Conservation (phyloP, 2,797 vertebrate genomes). For the Antennarius maculatus region DNA sequence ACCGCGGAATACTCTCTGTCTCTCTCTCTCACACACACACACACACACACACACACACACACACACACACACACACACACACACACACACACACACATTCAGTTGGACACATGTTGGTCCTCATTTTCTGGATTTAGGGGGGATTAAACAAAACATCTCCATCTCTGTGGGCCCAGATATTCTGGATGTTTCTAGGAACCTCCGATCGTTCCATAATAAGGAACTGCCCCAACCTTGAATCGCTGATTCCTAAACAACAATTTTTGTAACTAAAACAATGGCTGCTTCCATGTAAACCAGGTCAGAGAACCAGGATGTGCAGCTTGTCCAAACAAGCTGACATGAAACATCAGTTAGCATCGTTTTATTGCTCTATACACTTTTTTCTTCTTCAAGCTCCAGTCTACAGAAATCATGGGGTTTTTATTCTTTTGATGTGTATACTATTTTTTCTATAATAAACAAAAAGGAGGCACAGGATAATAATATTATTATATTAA, state of each 20-base stretch:
- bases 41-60: background rate
- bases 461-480: background rate
- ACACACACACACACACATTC: background rate
- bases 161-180: background rate
- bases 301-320: constrained; percentile 6
- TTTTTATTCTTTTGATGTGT: no score
- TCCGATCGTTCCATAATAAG: constrained; percentile 33
- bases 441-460: background rate
- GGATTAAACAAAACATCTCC: background rate
- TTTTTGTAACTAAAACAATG: constrained; percentile 45
- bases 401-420: no score
- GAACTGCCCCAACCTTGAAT: constrained; percentile 23
- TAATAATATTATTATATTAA: no score
- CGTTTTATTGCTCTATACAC: background rate
- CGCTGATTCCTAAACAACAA: constrained; percentile 42
- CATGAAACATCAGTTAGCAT: background rate
- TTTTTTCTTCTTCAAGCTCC: background rate
- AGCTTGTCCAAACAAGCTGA: constrained; percentile 25
- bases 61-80: no score
- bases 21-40: constrained; percentile 10
- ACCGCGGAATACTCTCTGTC: background rate
- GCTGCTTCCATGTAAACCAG: background rate
- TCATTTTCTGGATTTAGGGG: no score
- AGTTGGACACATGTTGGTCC: background rate
- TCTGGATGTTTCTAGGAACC: background rate